These are phyloP conservation scores for Hippolais icterina DNA, from an alignment of 2,113 vertebrate species.

Conservation along the genomic window DNA sequence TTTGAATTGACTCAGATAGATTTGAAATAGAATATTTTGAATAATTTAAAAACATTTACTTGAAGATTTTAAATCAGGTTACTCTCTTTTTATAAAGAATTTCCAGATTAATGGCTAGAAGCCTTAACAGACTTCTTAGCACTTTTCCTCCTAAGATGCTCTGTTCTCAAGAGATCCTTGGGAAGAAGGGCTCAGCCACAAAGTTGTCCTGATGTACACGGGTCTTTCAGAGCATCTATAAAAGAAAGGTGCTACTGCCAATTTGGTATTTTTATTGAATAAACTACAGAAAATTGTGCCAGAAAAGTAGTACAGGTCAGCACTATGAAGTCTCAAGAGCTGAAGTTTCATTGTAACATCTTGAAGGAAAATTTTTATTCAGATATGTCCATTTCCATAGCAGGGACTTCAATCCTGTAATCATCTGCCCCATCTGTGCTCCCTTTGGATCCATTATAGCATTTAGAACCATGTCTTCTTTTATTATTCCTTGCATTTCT, in stretches of 20 bases:
- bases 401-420: conserved; percentile 32
- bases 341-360: conserved; percentile 41
- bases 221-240: not conserved
- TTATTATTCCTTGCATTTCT: conserved; percentile 72
- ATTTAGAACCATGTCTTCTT: conserved; percentile 62
- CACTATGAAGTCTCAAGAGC: not conserved
- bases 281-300: not conserved
- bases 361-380: conserved; percentile 36
- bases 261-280: not conserved
- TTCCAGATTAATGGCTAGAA: not conserved
- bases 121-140: not conserved
- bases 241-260: not conserved
- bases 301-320: conserved; percentile 3
- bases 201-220: not conserved
- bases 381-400: conserved; percentile 2
- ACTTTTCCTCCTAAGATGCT: not conserved
- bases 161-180: not conserved
- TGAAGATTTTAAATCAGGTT: conserved; percentile 13
- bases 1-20: not conserved
- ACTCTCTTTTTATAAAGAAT: not conserved
- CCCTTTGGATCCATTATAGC: conserved; percentile 43
- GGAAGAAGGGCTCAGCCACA: not conserved
- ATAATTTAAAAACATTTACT: conserved; percentile 12
- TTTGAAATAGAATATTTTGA: conserved; percentile 3
- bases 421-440: conserved; percentile 40